These are phyloP conservation scores for Peromyscus attwateri DNA, from an alignment of 2,797 vertebrate species.

Conservation along the genomic window DNA sequence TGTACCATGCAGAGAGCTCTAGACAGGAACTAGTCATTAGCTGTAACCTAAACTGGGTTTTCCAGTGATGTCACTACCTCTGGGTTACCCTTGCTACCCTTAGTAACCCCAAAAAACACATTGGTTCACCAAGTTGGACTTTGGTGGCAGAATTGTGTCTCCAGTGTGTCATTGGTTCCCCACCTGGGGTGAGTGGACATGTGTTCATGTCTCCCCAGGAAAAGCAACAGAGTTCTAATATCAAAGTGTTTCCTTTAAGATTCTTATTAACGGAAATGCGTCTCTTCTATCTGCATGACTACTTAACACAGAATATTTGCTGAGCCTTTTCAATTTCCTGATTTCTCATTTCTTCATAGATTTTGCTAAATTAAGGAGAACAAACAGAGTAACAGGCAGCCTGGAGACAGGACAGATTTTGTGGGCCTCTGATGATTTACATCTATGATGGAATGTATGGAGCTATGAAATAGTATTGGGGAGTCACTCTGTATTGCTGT, in stretches of 20 bases:
- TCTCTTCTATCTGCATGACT: background rate
- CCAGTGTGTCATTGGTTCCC: background rate
- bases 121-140: background rate
- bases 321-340: background rate
- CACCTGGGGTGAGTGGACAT: too few relatives aligned
- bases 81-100: background rate
- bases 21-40: background rate
- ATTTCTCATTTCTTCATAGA: background rate
- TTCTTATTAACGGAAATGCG: background rate
- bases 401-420: background rate
- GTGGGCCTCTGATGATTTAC: background rate
- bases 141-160: background rate
- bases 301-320: background rate
- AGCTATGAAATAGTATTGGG: background rate
- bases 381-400: background rate
- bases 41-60: background rate
- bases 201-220: background rate
- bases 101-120: background rate
- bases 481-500: background rate
- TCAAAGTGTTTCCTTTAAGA: constrained; percentile 20
- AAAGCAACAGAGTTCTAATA: background rate
- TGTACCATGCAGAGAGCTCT: background rate
- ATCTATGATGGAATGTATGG: background rate
- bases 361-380: background rate
- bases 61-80: background rate